A percentile compares a stretch with the other conserved stretches of the same genome.
Evolutionary conservation across 1,140 invertebrate species (phyloP).

Genomic region (Akabosia matsudoensis): DNA sequence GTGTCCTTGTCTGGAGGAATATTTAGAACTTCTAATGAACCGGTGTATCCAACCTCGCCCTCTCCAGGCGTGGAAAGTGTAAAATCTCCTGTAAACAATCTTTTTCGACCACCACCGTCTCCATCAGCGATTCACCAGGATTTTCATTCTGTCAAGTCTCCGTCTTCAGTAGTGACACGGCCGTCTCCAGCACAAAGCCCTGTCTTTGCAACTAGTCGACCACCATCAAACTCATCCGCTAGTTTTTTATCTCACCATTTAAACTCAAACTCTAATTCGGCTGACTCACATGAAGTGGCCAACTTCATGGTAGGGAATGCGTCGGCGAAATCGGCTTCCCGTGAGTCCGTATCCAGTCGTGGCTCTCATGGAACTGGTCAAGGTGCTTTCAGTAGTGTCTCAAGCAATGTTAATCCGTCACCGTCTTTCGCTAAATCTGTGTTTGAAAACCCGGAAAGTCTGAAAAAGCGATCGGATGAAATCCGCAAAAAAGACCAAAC

Average conservation of each 20-base stretch:
- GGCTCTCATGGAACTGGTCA: neutral
- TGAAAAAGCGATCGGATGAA: neutral
- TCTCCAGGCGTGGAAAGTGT: neutral
- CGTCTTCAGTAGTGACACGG: neutral
- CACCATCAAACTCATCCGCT: neutral
- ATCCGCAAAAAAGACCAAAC: conserved; percentile 22
- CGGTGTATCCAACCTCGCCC: neutral
- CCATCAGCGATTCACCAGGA: neutral
- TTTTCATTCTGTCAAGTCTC: conserved; percentile 12
- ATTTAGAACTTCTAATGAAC: neutral
- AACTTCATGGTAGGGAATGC: neutral
- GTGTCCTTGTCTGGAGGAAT: neutral
- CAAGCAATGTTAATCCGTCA: neutral
- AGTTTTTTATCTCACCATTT: conserved; percentile 10
- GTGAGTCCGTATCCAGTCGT: neutral
- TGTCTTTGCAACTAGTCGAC: neutral
- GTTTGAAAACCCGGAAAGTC: neutral
- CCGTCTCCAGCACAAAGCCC: conserved; percentile 2
- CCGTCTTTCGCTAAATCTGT: neutral
- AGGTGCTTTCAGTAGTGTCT: conserved; percentile 1
- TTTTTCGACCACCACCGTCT: conserved; percentile 10
- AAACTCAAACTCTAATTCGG: conserved; percentile 21
- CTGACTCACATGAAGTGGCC: conserved; percentile 16
- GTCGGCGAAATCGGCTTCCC: too few relatives aligned
- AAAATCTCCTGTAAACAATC: neutral